Evolutionary conservation across 2,797 vertebrate genomes (phyloP), one percentile per base, ranked within the genome.

Genomic region (Gobio occitaniae): DNA sequence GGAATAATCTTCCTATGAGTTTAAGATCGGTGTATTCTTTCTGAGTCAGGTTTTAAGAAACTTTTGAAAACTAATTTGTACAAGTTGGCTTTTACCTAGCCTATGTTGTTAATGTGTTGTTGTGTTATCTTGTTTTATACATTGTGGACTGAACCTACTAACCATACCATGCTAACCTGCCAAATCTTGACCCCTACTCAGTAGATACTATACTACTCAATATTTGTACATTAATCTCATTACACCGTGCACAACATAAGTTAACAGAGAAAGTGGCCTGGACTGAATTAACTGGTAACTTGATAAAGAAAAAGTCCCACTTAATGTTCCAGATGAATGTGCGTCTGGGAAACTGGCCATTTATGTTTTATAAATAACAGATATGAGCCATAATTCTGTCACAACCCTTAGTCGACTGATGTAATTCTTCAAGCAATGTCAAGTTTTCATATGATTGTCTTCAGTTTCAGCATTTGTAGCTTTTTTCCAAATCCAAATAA

Each of bases 361-460:
- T 70, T 59, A 48, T 84, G 74, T 84, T 84, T 84, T 70, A 84
- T 70, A 52, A 70, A 84, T 69, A 84, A 59, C 74, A 78, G 75
- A 70, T 71, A 61, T 25, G 9, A 78, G 38, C 65, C 52, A 71
- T 78, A 84, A 69, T 61, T 70, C 83, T 70, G 75, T 78, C 83
- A 84, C 65, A 84, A n/a, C 47, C 75, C 38, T 54, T 71, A 47
- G n/a, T 48, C n/a, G 38, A 84, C 83, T 78, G 66, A 56, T 78
- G 83, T 61, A 78, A 70, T 78, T 78, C 54, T 68, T 84, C 17
- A 1, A 59, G 25, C 16, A 16, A 41, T 59, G 83, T 38, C 50
- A 78, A 68, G 8, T 59, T 69, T 78, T 77, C 72, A 59, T 47
- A 11, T 32, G 16, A 80, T n/a, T 50, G 44, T 77, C 32, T 69